These are phyloP conservation scores for Episyrphus balteatus DNA, from an alignment of 1,140 invertebrate genomes.

Conservation along the genomic window DNA sequence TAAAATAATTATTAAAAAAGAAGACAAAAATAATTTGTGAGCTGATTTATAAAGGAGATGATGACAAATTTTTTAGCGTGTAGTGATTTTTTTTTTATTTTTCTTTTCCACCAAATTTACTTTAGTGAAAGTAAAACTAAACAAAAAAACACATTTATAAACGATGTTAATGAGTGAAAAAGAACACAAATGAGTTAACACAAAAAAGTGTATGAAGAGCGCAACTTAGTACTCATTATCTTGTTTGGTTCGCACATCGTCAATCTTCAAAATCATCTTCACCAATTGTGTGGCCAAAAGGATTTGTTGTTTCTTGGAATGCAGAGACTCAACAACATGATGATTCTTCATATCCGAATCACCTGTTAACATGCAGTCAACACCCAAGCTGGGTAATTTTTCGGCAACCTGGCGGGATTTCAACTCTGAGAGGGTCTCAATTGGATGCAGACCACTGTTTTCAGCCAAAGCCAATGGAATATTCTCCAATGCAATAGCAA, in stretches of 20 bases:
- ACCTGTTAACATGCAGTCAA: conserved; percentile 88
- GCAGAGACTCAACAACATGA: conserved; percentile 93
- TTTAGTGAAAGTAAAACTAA: too few species aligned
- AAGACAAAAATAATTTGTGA: too few species aligned
- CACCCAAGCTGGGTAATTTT: conserved; percentile 78
- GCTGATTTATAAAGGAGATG: too few species aligned
- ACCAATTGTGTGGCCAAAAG: conserved; percentile 92
- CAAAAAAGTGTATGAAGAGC: conserved; percentile 1
- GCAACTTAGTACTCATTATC: conserved; percentile 8
- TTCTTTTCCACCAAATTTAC: conserved; percentile 16
- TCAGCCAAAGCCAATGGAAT: conserved; percentile 94
- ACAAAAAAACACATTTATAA: too few species aligned
- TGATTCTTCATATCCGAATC: conserved; percentile 90
- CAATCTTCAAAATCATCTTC: conserved; percentile 99
- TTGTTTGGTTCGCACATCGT: conserved; percentile 70
- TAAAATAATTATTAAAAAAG: too few species aligned
- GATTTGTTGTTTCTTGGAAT: conserved; percentile 96
- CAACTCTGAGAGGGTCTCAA: conserved; percentile 84
- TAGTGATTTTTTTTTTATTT: too few species aligned
- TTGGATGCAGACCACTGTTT: conserved; percentile 88
- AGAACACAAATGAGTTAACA: conserved; percentile 8
- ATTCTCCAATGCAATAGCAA: conserved; percentile 89
- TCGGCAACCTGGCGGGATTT: conserved; percentile 81
- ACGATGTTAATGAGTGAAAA: conserved; percentile 11
- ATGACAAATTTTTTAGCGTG: too few species aligned